Conservation (phyloP, 2,113 vertebrate species). For the Odobenus rosmarus region DNA sequence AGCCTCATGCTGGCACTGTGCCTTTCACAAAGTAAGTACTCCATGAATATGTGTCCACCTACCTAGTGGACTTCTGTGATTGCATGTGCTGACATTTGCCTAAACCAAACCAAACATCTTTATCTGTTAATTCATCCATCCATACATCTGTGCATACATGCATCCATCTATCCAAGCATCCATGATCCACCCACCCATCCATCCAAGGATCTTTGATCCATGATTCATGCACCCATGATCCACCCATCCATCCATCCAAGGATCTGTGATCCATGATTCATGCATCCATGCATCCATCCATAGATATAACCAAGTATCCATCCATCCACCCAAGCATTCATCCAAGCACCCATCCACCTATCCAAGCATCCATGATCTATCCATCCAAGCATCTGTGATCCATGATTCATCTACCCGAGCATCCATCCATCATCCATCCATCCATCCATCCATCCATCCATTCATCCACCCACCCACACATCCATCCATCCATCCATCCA, state of each 20-base stretch:
- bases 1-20: not conserved
- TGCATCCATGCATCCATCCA: not conserved
- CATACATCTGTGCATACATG: not conserved
- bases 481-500: not conserved
- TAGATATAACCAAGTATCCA: not conserved
- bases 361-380: no score
- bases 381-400: no score
- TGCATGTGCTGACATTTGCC: not conserved
- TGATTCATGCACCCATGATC: not conserved
- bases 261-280: not conserved
- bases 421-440: not conserved
- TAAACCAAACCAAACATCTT: not conserved
- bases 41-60: no score
- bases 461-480: accelerated
- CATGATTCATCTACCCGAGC: no score
- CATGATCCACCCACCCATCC: no score
- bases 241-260: not conserved
- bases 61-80: not conserved
- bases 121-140: not conserved
- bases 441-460: not conserved
- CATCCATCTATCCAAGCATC: not conserved
- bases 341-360: not conserved
- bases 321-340: no score
- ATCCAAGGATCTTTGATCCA: not conserved
- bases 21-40: not conserved